Percentiles rank a stretch among this genome's conserved stretches.
Conservation (phyloP, 2,113 vertebrate species). For the Thamnaconus septentrionalis region DNA sequence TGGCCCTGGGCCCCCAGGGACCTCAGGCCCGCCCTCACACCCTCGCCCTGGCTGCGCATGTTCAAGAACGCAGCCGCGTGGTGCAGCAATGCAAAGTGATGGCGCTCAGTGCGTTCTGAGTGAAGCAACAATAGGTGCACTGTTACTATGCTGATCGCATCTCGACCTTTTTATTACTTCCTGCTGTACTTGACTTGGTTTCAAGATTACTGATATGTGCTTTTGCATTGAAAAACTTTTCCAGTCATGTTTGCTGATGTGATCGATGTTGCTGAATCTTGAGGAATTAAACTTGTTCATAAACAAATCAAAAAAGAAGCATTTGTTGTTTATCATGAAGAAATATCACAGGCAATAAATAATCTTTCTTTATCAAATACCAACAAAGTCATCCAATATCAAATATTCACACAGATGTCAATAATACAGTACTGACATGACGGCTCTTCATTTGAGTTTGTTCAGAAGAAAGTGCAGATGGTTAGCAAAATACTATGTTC, state of each 20-base stretch:
- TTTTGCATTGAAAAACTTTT: too few relatives aligned
- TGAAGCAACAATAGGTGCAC: not conserved
- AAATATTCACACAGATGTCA: conserved; percentile 41
- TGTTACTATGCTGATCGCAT: not conserved
- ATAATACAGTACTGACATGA: conserved; percentile 16
- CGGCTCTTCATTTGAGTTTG: not conserved
- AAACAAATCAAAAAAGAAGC: conserved; percentile 6
- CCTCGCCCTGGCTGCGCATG: conserved; percentile 85
- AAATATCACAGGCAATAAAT: conserved; percentile 43
- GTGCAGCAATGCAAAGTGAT: conserved; percentile 63
- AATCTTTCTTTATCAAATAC: conserved; percentile 46
- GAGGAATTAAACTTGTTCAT: not conserved
- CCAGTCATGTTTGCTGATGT: not conserved
- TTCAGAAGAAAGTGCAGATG: not conserved
- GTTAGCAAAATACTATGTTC: too few relatives aligned
- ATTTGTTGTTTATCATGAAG: not conserved
- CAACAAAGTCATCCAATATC: conserved; percentile 19
- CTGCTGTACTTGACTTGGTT: not conserved
- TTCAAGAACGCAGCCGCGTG: conserved; percentile 86
- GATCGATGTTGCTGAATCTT: conserved; percentile 6
- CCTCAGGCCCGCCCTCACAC: conserved; percentile 65
- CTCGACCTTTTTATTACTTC: not conserved
- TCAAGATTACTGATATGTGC: too few relatives aligned
- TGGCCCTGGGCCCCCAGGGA: conserved; percentile 84
- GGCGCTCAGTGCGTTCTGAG: not conserved